Evolutionary conservation across 2,797 vertebrate genomes (phyloP), one percentile per base, ranked within the genome.

Genomic region (Bradypodion ventrale): DNA sequence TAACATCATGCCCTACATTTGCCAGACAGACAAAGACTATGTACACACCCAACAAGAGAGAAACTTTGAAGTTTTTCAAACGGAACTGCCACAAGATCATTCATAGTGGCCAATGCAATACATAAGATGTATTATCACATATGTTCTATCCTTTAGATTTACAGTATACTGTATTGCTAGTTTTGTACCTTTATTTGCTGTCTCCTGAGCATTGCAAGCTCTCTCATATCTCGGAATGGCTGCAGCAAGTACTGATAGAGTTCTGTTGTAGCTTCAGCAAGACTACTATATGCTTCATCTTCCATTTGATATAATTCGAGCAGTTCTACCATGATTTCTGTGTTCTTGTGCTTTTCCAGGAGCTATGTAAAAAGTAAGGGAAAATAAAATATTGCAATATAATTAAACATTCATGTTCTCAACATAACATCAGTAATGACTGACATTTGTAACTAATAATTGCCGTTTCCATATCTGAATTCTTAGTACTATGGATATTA

Each of bases 211-310:
- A 99, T 99, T 0, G 98, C 98, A 87, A 99, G 96, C 66, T 99
- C 98, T 88, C 98, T 96, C 98, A 99, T 99, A 95, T 99, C 98
- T 93, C 98, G 96, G 94, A 99, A 99, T 3, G 98, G 98, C 91
- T 99, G 98, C 3, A 99, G 96, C 89, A 99, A 95, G 91, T 98
- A 99, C 94, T 99, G 98, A 92, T 99, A 99, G 23, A 99, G 97
- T 90, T 98, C 97, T 0, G 97, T 99, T 1, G 98, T 98, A 0
- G 98, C 97, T 95, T 99, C 98, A 90, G 98, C 97, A 88, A 99
- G 96, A 63, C 95, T 97, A 37, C 95, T 95, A 40, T 97, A 98
- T 1, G 96, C 97, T 91, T 98, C 96, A 76, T 99, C 98, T 95
- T 99, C 98, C 96, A 98, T 96, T 0, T 97, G 96, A 94, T 99